Conservation (phyloP, 1,140 invertebrate genomes). For the Armadillidium nasatum region DNA sequence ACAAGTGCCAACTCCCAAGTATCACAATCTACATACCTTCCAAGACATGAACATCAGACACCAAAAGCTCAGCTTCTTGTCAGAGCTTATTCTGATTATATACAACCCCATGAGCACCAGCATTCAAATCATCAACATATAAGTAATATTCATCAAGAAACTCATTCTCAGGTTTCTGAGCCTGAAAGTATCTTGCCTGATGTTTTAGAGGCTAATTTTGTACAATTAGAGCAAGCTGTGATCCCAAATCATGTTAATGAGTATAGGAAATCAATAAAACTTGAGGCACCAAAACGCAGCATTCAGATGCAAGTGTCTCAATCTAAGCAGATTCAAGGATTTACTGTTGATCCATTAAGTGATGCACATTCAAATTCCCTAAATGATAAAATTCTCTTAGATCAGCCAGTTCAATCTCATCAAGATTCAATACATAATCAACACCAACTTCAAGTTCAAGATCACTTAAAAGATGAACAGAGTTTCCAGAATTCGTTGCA, state of each 20-base stretch:
- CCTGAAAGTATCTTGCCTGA: slow-evolving; percentile 31
- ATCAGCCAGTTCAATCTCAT: slow-evolving; percentile 25
- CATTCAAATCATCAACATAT: slow-evolving; percentile 13
- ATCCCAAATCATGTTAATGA: slow-evolving; percentile 31
- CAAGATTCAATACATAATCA: slow-evolving; percentile 22
- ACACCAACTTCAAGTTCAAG: slow-evolving; percentile 20
- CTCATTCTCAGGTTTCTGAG: slow-evolving; percentile 11
- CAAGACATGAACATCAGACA: slow-evolving; percentile 34
- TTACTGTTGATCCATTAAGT: not conserved
- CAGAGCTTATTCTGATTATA: slow-evolving; percentile 29
- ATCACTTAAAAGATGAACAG: slow-evolving; percentile 20
- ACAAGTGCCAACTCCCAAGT: slow-evolving; percentile 19
- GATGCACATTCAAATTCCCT: not conserved
- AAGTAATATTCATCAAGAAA: not conserved
- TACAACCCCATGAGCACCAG: slow-evolving; percentile 30
- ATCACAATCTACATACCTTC: slow-evolving; percentile 24
- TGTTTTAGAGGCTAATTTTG: slow-evolving; percentile 28
- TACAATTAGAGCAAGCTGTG: slow-evolving; percentile 30
- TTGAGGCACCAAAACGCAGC: slow-evolving; percentile 22
- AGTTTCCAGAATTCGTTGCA: not conserved
- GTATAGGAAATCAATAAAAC: slow-evolving; percentile 30
- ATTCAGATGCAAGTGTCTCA: slow-evolving; percentile 12
- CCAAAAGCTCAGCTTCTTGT: slow-evolving; percentile 36
- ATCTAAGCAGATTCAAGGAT: slow-evolving; percentile 12
- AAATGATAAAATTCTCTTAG: not conserved